Evolutionary conservation across 2,797 vertebrate species (phyloP), one percentile per base, ranked within the genome.

Genomic region (Leucoraja ocellata): DNA sequence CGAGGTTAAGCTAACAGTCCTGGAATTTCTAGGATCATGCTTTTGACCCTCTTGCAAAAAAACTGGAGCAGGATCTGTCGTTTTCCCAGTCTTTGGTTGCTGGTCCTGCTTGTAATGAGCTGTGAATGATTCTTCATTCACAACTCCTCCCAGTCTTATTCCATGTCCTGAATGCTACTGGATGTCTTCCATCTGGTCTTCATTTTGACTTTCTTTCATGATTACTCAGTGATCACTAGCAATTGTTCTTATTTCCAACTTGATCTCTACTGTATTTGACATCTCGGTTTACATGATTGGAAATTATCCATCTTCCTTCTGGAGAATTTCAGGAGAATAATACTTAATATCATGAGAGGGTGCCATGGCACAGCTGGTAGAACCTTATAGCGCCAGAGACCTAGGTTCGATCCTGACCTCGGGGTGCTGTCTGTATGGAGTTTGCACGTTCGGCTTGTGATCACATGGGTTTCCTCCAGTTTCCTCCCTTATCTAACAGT

Each of bases 111-210:
- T 92, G 39, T 74, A 92, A 76, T 76, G 73, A 92, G 71, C 90
- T 92, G 90, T 58, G 46, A 73, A 92, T 39, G 39, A 76, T 6
- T 4, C 68, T 9, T 92, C 25, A 92, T 46, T 74, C 71, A 76
- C 71, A 14, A 92, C 90, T 92, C 90, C 90, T 88, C 90, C 39
- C n/a, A 91, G 36, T 74, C 90, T 54, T 91, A 11, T 74, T 46
- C 46, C 65, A 92, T 76, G 54, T 76, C 90, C 90, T 74, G 54
- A 92, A 8, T n/a, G 6, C 71, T 58, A 14, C 46, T 74, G 14
- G 90, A 92, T 54, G 90, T 76, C 73, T 54, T 92, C 90, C 90
- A 76, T 92, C 90, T 92, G 90, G 39, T 76, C 71, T 21, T 76
- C 71, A 21, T 74, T 7, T 23, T 74, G 3, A 7, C 4, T 65